Conservation (phyloP, 2,113 vertebrate genomes). For the Hymenochirus boettgeri region DNA sequence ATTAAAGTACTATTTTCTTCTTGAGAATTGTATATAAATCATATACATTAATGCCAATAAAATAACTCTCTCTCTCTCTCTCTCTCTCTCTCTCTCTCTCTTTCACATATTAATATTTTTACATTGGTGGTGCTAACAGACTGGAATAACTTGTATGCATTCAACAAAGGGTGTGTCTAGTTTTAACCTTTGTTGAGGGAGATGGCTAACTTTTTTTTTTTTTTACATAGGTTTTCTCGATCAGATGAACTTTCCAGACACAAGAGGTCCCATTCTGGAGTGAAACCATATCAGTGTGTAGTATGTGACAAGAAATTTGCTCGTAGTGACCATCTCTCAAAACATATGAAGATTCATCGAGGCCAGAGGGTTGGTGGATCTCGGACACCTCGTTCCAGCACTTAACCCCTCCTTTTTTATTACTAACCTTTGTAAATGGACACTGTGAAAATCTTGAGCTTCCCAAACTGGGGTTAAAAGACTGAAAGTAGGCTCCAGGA, state of each 20-base stretch:
- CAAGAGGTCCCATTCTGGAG: slow-evolving; percentile 79
- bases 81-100: no score
- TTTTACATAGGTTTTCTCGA: slow-evolving; percentile 69
- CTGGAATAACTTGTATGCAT: no score
- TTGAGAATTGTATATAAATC: no score
- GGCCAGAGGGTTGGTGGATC: slow-evolving; percentile 62
- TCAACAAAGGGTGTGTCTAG: no score
- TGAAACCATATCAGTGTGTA: slow-evolving; percentile 76
- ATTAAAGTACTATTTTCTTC: no score
- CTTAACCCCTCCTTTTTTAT: slow-evolving; percentile 46
- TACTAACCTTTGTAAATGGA: background rate
- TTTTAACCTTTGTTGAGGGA: no score
- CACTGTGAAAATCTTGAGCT: slow-evolving; percentile 16
- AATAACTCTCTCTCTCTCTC: no score
- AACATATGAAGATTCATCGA: slow-evolving; percentile 79
- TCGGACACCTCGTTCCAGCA: slow-evolving; percentile 56
- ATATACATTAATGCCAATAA: no score
- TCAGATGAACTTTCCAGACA: slow-evolving; percentile 83
- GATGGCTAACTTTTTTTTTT: background rate
- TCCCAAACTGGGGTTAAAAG: background rate
- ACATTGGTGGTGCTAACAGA: no score
- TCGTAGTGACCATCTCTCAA: slow-evolving; percentile 80
- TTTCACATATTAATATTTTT: no score
- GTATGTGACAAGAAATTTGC: slow-evolving; percentile 82
- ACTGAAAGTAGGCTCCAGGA: background rate